Evolutionary conservation across 2,888 invertebrate genomes (phyloP).

Genomic region (Nudaria mundana): DNA sequence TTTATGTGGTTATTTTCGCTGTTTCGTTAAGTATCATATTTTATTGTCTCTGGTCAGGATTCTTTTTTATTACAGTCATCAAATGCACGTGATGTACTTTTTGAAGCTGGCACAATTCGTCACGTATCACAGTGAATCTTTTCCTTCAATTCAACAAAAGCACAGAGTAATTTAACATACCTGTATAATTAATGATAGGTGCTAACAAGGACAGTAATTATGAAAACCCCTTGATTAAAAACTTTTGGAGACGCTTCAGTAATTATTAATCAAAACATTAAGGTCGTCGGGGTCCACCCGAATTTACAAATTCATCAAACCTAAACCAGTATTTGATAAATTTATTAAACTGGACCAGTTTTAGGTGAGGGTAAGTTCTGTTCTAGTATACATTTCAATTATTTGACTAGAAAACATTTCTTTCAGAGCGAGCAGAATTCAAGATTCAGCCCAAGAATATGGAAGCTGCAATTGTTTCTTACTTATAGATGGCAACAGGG

Average conservation of each 20-base stretch:
- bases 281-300: constrained; percentile 8
- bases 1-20: background rate
- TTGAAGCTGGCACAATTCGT: no score
- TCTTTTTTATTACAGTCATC: no score
- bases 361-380: no score
- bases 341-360: background rate
- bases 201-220: background rate
- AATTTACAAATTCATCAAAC: background rate
- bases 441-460: no score
- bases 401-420: no score
- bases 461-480: no score
- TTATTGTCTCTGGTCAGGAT: no score
- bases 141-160: background rate
- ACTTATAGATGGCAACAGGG: no score
- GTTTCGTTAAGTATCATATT: background rate
- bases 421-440: no score
- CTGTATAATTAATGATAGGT: background rate
- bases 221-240: background rate
- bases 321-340: background rate
- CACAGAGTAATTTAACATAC: background rate
- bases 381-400: no score
- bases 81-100: no score
- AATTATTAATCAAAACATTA: constrained; percentile 19
- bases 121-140: no score
- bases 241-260: constrained; percentile 9